Conservation (phyloP, 1,140 invertebrate species). For the Leptoteleia sp. region DNA sequence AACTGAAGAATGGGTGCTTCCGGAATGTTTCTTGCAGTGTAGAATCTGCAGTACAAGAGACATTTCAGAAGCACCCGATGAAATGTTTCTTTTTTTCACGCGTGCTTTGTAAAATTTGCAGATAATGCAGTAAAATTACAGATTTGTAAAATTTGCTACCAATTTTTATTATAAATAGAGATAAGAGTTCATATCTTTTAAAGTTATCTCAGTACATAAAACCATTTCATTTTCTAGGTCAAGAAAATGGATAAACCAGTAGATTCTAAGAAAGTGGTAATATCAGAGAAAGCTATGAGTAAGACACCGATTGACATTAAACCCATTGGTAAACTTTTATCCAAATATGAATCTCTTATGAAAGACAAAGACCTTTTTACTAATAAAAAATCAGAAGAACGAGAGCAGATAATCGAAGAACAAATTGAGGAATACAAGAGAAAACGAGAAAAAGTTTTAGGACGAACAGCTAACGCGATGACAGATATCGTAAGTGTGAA, state of each 20-base stretch:
- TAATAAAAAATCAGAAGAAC: conserved; percentile 69
- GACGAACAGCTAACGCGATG: conserved; percentile 44
- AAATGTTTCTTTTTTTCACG: too few relatives aligned
- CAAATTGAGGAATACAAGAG: conserved; percentile 80
- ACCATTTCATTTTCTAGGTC: too few relatives aligned
- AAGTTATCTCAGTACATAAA: too few relatives aligned
- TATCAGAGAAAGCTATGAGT: conserved; percentile 56
- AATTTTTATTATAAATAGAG: too few relatives aligned
- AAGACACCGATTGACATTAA: conserved; percentile 69
- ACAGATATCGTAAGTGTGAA: conserved; percentile 15
- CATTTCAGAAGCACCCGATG: too few relatives aligned
- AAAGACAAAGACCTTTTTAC: conserved; percentile 71
- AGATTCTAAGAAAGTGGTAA: conserved; percentile 69
- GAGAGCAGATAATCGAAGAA: conserved; percentile 74
- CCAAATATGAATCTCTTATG: conserved; percentile 67
- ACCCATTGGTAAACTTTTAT: conserved; percentile 71
- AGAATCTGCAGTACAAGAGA: too few relatives aligned
- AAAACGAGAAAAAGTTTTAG: conserved; percentile 77
- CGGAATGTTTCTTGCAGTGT: too few relatives aligned
- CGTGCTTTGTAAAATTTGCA: too few relatives aligned
- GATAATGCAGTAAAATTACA: too few relatives aligned
- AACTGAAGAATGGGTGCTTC: too few relatives aligned
- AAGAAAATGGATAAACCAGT: conserved; percentile 78
- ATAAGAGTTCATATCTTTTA: too few relatives aligned
- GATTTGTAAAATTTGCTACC: too few relatives aligned